phyloP scores from a whole-genome alignment of 2,113 vertebrate species.

The Toxotes chatareus region DNA sequence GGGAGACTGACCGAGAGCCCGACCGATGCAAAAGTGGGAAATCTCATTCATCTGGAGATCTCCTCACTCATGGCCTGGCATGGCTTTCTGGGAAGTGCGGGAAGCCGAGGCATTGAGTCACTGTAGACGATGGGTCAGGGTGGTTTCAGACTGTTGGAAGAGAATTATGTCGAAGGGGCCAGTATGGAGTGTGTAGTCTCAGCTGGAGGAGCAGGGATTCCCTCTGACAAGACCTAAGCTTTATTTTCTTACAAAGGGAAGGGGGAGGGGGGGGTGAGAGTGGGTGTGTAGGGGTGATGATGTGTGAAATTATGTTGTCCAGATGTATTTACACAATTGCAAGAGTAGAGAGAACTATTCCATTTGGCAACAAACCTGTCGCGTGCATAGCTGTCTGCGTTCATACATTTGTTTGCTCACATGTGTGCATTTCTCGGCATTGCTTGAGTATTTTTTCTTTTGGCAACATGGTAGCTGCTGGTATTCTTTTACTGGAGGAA shows the following conservation, averaged over 20 bases:
- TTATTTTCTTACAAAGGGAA: slow-evolving; percentile 63
- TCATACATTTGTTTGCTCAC: slow-evolving; percentile 11
- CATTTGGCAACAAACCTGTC: slow-evolving; percentile 41
- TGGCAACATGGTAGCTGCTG: slow-evolving; percentile 39
- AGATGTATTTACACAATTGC: slow-evolving; percentile 76
- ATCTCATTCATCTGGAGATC: slow-evolving; percentile 73
- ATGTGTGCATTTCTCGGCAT: slow-evolving; percentile 39
- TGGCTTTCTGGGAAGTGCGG: slow-evolving; percentile 78
- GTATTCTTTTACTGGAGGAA: slow-evolving; percentile 71
- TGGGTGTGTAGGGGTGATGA: slow-evolving; percentile 59
- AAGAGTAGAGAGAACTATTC: slow-evolving; percentile 51
- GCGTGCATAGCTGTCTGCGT: slow-evolving; percentile 17
- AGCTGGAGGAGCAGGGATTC: slow-evolving; percentile 78
- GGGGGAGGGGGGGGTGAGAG: neutral
- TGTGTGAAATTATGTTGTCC: slow-evolving; percentile 79
- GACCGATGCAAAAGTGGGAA: slow-evolving; percentile 72
- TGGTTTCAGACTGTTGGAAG: slow-evolving; percentile 71
- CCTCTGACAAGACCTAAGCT: slow-evolving; percentile 79
- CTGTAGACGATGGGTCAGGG: slow-evolving; percentile 70
- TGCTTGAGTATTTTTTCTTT: slow-evolving; percentile 46
- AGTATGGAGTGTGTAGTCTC: slow-evolving; percentile 76
- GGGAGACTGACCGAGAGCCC: slow-evolving; percentile 44
- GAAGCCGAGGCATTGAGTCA: slow-evolving; percentile 79
- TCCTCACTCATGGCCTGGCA: slow-evolving; percentile 71
- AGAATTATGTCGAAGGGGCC: slow-evolving; percentile 70